Evolutionary conservation across 2,888 invertebrate genomes (phyloP), one percentile per base, ranked within the genome.

Genomic region (Ennomos erosarius): DNA sequence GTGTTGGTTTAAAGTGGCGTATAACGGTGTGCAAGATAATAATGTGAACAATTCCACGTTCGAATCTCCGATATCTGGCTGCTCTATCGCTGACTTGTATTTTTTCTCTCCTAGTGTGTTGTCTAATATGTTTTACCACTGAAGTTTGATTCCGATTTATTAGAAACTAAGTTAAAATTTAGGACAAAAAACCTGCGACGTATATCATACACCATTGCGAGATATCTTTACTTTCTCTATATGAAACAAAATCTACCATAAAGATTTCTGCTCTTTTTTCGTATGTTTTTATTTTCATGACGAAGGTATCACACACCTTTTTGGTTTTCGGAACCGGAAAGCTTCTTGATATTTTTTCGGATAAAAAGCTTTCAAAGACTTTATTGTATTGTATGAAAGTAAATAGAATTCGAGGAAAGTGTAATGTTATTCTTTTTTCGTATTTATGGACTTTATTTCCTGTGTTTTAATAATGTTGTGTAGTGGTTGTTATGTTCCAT

Each of bases 301-400:
- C 52, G 56, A 51, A 63, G 62, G 58, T 65, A 59, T 57, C 64
- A 49, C 56, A 59, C 64, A 59, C 53, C 56, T 56, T 59, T 59
- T 62, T 51, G 47, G 45, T 55, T 57, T 48, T 42, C 53, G 54
- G 48, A 42, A 49, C 55, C 48, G 56, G 55, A 61, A 63, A 60
- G 56, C 62, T 56, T 59, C 59, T 55, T 54, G 58, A 47, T 56
- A 54, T 64, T 55, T 59, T 49, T 48, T 49, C 59, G 59, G 57
- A 62, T 65, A 59, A 59, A 56, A 54, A 58, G 51, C 56, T 59
- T 62, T 57, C 50, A 59, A 56, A 61, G 55, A 35, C 48, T 51
- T 51, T 56, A 51, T 60, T 62, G 59, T 62, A 43, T 59, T 62
- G 52, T 57, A 48, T 55, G 59, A 59, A 54, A 54, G 58, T 55